These are phyloP conservation scores for Onychostruthus taczanowskii DNA, from an alignment of 2,113 vertebrate genomes.

Conservation along the genomic window DNA sequence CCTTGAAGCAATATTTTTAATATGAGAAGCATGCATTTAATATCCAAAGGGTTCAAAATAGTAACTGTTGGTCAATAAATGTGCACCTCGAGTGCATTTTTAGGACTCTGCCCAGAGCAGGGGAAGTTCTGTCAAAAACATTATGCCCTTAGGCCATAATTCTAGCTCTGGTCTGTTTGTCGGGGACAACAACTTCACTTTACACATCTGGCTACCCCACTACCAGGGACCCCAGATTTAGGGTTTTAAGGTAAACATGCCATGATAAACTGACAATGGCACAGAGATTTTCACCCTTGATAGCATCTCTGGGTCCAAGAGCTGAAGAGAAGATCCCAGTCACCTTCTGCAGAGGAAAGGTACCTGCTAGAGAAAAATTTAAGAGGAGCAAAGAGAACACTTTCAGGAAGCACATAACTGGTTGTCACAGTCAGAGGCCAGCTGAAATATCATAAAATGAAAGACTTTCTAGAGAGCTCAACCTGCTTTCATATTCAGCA, in stretches of 20 bases:
- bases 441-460: background rate
- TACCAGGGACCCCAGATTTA: background rate
- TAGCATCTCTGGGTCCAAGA: background rate
- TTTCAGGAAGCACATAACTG: background rate
- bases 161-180: background rate
- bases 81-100: background rate
- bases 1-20: background rate
- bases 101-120: background rate
- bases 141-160: background rate
- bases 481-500: slow-evolving; percentile 9
- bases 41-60: background rate
- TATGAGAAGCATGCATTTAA: background rate
- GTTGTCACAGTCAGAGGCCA: background rate
- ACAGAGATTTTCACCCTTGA: background rate
- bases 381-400: background rate
- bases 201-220: background rate
- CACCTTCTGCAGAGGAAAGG: background rate
- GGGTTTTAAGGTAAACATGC: background rate
- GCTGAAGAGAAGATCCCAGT: background rate
- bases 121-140: background rate
- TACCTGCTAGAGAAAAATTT: background rate
- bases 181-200: background rate
- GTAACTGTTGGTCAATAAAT: background rate
- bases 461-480: background rate
- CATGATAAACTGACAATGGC: background rate